Base-by-base conservation (phyloP, 2,113 vertebrate species). In the Grus americana region DNA sequence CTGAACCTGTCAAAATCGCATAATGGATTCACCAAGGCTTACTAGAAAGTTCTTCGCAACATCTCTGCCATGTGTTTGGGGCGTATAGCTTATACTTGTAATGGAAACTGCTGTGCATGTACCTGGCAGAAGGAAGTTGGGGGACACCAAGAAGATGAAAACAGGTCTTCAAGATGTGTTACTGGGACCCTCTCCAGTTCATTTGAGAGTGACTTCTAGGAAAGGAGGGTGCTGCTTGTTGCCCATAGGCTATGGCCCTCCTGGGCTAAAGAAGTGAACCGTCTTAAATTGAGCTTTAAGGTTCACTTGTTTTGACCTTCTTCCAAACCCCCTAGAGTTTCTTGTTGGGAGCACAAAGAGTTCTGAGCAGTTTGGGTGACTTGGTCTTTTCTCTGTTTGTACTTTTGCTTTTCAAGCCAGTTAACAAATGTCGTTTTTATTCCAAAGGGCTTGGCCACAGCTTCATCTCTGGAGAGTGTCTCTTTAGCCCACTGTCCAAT, bases 401-500 rank as follows among this genome's bases (percentile, higher is more conserved):
- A 47, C 57, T 47, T 32, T 58, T 58, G 2, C 6, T 76, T 75
- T 82, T 54, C 19, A 47, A 50, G 36, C 4, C 26, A 63, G 20
- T 59, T 79, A 58, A 93, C 58, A 79, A 72, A 7, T 12, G 11
- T 20, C 63, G 62, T 71, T 95, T 95, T 92, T 86, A 36, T 84
- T 82, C 52, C 95, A 44, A 92, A 99, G 99, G 99, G 99, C 72
- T 98, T 99, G 96, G 98, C 98, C 70, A 97, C 98, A 96, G 98
- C 98, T 34, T 52, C 97, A 49, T 98, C 98, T 70, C 94, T 99
- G 97, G 98, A 99, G 92, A 98, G 98, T 80, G 55, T 99, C 27
- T 99, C 99, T 72, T 97, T 99, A 95, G 98, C 99, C 50, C 97
- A 98, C 95, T 99, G 99, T 97, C 99, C 99, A 55, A 98, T 99